These are phyloP conservation scores for Pica pica DNA, from an alignment of 2,113 vertebrate species.

Conservation along the genomic window DNA sequence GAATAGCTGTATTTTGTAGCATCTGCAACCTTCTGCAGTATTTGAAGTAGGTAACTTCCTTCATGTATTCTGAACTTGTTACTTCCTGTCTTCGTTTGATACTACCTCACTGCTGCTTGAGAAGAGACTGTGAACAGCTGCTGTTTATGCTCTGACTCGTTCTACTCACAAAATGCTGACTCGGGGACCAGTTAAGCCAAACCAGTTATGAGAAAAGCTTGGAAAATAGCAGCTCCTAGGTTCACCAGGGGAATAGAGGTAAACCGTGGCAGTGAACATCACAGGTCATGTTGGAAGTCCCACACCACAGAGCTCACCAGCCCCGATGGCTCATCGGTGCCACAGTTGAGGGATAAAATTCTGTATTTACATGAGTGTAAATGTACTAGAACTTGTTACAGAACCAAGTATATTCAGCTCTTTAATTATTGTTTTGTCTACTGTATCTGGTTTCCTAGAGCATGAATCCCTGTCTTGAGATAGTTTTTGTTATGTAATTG, in stretches of 20 bases:
- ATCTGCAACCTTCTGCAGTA: neutral
- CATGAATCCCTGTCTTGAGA: neutral
- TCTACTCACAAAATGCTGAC: neutral
- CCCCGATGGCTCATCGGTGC: fast-evolving
- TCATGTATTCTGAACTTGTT: neutral
- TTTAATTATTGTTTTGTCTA: neutral
- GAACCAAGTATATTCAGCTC: neutral
- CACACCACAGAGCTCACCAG: neutral
- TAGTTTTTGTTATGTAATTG: constrained; percentile 34
- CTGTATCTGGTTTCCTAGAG: neutral
- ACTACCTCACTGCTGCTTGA: neutral
- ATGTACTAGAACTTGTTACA: neutral
- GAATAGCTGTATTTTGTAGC: neutral
- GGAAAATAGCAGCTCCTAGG: neutral
- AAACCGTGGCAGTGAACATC: neutral
- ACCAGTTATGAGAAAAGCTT: neutral
- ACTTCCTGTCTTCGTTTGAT: neutral
- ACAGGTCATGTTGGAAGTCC: neutral
- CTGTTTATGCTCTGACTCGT: neutral
- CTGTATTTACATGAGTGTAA: neutral
- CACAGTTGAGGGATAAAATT: neutral
- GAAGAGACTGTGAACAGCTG: neutral
- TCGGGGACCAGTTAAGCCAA: neutral
- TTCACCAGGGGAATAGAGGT: neutral
- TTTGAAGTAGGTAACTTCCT: neutral